Conservation (phyloP, 2,113 vertebrate genomes). For the Opisthocomus hoazin region DNA sequence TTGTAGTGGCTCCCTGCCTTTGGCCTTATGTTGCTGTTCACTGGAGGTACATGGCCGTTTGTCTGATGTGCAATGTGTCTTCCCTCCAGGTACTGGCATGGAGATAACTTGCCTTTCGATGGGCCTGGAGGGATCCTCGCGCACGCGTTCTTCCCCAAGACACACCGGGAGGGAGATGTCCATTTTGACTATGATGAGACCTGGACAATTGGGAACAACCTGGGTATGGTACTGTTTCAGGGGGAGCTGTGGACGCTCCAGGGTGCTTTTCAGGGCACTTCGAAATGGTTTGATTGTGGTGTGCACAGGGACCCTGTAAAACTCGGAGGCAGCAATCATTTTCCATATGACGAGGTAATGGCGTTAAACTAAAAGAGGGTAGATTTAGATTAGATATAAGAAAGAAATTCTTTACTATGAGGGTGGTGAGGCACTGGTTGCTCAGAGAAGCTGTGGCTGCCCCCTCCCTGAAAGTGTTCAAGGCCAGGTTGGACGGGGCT, state of each 20-base stretch:
- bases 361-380: too few species aligned
- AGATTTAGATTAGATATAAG: too few species aligned
- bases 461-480: too few species aligned
- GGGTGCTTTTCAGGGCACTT: neutral
- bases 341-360: too few species aligned
- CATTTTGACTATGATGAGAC: slow-evolving; percentile 95
- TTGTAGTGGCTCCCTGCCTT: neutral
- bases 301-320: neutral
- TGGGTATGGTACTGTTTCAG: slow-evolving; percentile 73
- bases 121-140: slow-evolving; percentile 91
- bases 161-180: slow-evolving; percentile 86
- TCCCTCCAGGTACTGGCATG: slow-evolving; percentile 87
- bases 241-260: neutral
- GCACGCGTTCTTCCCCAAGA: slow-evolving; percentile 93
- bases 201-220: slow-evolving; percentile 88
- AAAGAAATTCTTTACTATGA: too few species aligned
- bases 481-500: too few species aligned
- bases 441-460: too few species aligned
- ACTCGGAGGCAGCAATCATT: neutral
- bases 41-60: fast-evolving
- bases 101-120: slow-evolving; percentile 91
- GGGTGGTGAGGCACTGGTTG: too few species aligned
- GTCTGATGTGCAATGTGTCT: neutral
- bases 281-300: neutral
- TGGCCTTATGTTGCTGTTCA: neutral